Percentiles rank a stretch among this genome's conserved stretches.
These are phyloP conservation scores for Heliothis virescens DNA, from an alignment of 1,140 invertebrate species.

Conservation along the genomic window DNA sequence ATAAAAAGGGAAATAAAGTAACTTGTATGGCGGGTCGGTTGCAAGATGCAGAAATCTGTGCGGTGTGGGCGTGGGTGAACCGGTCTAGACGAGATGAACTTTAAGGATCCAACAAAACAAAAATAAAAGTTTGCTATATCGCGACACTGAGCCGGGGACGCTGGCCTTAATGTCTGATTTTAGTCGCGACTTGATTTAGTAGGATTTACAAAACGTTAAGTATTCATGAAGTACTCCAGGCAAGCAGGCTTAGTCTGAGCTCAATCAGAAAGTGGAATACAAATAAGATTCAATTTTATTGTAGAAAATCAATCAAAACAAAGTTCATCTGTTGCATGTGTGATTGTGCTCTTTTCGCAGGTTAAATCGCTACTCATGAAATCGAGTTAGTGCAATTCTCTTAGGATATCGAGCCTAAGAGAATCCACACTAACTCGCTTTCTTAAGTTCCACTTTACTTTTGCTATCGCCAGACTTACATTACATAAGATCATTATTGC, in stretches of 20 bases:
- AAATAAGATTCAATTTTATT: neutral
- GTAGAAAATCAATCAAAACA: conserved; percentile 11
- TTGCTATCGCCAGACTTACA: conserved; percentile 10
- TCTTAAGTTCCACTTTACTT: neutral
- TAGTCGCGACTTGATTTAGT: conserved; percentile 62
- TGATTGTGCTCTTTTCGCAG: neutral
- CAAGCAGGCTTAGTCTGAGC: neutral
- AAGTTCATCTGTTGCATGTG: conserved; percentile 9
- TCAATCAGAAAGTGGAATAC: conserved; percentile 19
- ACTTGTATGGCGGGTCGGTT: conserved; percentile 82
- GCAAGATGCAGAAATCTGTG: conserved; percentile 85
- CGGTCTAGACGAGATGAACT: conserved; percentile 84
- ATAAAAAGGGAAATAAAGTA: conserved; percentile 82
- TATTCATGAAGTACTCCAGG: neutral
- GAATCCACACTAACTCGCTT: too few species aligned
- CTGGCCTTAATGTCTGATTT: conserved; percentile 72
- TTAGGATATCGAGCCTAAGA: too few species aligned
- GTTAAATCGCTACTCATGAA: neutral
- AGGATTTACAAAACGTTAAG: conserved; percentile 40
- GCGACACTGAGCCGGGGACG: conserved; percentile 73
- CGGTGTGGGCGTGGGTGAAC: conserved; percentile 80
- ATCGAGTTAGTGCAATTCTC: conserved; percentile 20
- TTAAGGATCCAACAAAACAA: conserved; percentile 82
- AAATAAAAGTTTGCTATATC: conserved; percentile 74
- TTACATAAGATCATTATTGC: conserved; percentile 12